These are phyloP conservation scores for Buphagus erythrorhynchus DNA, from an alignment of 2,797 vertebrate genomes.

Conservation along the genomic window DNA sequence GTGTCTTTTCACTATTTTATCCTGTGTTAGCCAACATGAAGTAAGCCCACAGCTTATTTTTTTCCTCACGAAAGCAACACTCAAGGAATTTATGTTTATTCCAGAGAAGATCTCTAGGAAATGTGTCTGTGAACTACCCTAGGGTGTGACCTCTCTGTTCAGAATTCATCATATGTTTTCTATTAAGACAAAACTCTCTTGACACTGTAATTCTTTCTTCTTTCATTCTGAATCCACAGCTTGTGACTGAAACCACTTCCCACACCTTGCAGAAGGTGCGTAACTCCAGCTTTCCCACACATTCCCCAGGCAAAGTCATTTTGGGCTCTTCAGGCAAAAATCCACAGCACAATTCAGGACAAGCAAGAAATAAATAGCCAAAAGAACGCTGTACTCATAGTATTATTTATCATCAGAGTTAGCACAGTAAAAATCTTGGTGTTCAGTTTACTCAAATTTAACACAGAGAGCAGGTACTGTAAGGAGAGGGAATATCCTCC, in stretches of 20 bases:
- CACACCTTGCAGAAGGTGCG: constrained; percentile 52
- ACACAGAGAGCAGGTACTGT: background rate
- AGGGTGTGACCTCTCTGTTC: background rate
- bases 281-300: constrained; percentile 42
- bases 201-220: background rate
- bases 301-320: background rate
- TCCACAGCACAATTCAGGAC: background rate
- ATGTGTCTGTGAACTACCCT: background rate
- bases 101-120: background rate
- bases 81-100: background rate
- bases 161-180: background rate
- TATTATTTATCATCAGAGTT: background rate
- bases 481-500: background rate
- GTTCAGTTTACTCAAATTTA: background rate
- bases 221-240: constrained; percentile 11
- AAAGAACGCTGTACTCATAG: background rate
- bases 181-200: background rate
- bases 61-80: background rate
- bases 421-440: background rate
- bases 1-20: background rate
- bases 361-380: background rate
- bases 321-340: constrained; percentile 31
- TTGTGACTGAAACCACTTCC: constrained; percentile 36
- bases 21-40: background rate
- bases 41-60: background rate